A percentile compares a stretch with the other conserved stretches of the same genome.
These are phyloP conservation scores for Masnerella sp. DNA, from an alignment of 2,888 invertebrate genomes.

Conservation along the genomic window DNA sequence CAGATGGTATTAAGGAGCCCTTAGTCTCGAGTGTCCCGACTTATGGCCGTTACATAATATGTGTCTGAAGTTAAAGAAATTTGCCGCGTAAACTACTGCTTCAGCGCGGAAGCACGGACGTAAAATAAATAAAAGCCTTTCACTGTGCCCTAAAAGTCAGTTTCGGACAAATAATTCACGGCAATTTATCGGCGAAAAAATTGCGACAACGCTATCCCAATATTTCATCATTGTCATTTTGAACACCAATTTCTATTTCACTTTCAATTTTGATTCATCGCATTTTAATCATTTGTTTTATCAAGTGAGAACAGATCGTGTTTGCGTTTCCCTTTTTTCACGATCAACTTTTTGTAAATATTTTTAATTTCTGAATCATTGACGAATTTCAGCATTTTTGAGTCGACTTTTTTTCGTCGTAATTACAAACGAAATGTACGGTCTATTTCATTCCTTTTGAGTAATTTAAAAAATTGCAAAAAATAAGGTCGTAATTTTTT, in stretches of 20 bases:
- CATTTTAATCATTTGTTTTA: too few species aligned
- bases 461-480: too few species aligned
- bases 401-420: too few species aligned
- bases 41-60: constrained; percentile 61
- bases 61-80: constrained; percentile 61
- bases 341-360: too few species aligned
- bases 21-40: constrained; percentile 54
- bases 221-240: constrained; percentile 13
- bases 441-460: too few species aligned
- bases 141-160: constrained; percentile 49
- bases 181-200: constrained; percentile 43
- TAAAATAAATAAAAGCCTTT: constrained; percentile 61
- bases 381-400: too few species aligned
- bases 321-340: too few species aligned
- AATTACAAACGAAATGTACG: too few species aligned
- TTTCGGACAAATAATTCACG: constrained; percentile 49
- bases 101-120: constrained; percentile 44
- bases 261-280: neutral
- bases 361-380: too few species aligned
- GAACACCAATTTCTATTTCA: constrained; percentile 4
- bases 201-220: constrained; percentile 16
- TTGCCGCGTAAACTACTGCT: constrained; percentile 52
- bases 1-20: constrained; percentile 61
- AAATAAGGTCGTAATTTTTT: too few species aligned
- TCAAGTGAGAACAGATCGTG: too few species aligned